phyloP scores from a whole-genome alignment of 2,888 invertebrate species.

The Candidula unifasciata region DNA sequence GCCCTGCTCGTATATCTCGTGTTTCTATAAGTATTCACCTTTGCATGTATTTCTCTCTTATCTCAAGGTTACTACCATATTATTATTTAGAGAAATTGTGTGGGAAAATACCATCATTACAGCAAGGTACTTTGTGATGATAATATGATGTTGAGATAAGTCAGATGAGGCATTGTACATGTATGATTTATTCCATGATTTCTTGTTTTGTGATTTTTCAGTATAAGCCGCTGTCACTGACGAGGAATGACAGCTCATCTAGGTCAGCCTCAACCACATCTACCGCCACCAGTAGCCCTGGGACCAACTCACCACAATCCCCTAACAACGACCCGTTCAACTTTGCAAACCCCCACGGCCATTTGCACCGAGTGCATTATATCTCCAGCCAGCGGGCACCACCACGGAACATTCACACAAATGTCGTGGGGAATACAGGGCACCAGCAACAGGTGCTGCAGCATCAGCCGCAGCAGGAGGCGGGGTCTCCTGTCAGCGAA shows the following conservation, averaged over 20 bases:
- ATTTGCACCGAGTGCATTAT: slow-evolving; percentile 83
- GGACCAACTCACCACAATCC: slow-evolving; percentile 70
- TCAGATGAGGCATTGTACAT: too few relatives aligned
- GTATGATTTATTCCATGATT: neutral
- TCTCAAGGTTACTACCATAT: too few relatives aligned
- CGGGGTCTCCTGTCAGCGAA: slow-evolving; percentile 67
- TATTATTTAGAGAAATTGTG: too few relatives aligned
- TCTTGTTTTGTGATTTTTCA: slow-evolving; percentile 77
- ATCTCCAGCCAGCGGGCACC: slow-evolving; percentile 75
- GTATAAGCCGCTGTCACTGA: slow-evolving; percentile 91
- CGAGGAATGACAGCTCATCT: slow-evolving; percentile 81
- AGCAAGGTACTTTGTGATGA: too few relatives aligned
- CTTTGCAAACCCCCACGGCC: slow-evolving; percentile 69
- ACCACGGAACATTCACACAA: slow-evolving; percentile 39
- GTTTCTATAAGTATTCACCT: too few relatives aligned
- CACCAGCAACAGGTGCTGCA: slow-evolving; percentile 20
- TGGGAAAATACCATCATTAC: too few relatives aligned
- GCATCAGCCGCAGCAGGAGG: slow-evolving; percentile 29
- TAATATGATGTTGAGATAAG: too few relatives aligned
- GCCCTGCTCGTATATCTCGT: too few relatives aligned
- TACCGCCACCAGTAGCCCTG: slow-evolving; percentile 74
- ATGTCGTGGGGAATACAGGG: slow-evolving; percentile 18
- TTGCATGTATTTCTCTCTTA: too few relatives aligned
- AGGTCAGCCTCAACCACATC: slow-evolving; percentile 77
- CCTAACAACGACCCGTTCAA: slow-evolving; percentile 70